These are phyloP conservation scores for Eledona agricola DNA, from an alignment of 2,888 invertebrate species.

Conservation along the genomic window DNA sequence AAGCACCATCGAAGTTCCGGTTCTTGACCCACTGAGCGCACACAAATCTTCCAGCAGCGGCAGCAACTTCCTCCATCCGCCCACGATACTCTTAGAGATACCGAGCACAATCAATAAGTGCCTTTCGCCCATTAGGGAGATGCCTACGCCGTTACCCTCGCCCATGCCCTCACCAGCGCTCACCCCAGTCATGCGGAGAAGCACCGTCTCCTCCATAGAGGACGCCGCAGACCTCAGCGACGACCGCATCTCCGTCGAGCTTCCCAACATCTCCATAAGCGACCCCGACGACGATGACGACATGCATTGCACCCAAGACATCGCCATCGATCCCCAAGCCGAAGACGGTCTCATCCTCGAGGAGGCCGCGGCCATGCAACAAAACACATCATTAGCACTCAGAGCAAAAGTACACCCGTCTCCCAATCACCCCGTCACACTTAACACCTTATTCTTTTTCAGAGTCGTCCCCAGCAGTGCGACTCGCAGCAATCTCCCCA, in stretches of 20 bases:
- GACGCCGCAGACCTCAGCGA: conserved; percentile 64
- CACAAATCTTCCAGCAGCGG: conserved; percentile 68
- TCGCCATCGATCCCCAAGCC: conserved; percentile 60
- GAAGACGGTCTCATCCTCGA: conserved; percentile 62
- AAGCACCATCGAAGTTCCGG: conserved; percentile 68
- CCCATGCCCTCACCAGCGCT: conserved; percentile 76
- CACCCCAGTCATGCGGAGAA: conserved; percentile 70
- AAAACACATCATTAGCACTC: conserved; percentile 25
- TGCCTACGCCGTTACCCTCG: conserved; percentile 79
- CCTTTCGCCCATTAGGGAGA: conserved; percentile 80
- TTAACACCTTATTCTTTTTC: too few relatives aligned
- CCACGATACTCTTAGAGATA: conserved; percentile 80
- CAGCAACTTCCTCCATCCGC: conserved; percentile 74
- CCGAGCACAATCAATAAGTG: conserved; percentile 79
- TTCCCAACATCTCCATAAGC: conserved; percentile 60
- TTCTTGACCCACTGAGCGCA: conserved; percentile 74
- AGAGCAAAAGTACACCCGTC: conserved; percentile 21
- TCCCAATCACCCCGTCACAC: conserved; percentile 7
- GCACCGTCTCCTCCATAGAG: conserved; percentile 62
- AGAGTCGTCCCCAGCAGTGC: conserved; percentile 65
- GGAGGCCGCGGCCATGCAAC: conserved; percentile 61
- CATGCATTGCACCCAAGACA: conserved; percentile 55
- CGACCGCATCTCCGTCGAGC: conserved; percentile 63
- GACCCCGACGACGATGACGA: conserved; percentile 60
- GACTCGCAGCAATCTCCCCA: conserved; percentile 51